Evolutionary conservation across 2,113 vertebrate genomes (phyloP).

Genomic region (Falco punctatus): DNA sequence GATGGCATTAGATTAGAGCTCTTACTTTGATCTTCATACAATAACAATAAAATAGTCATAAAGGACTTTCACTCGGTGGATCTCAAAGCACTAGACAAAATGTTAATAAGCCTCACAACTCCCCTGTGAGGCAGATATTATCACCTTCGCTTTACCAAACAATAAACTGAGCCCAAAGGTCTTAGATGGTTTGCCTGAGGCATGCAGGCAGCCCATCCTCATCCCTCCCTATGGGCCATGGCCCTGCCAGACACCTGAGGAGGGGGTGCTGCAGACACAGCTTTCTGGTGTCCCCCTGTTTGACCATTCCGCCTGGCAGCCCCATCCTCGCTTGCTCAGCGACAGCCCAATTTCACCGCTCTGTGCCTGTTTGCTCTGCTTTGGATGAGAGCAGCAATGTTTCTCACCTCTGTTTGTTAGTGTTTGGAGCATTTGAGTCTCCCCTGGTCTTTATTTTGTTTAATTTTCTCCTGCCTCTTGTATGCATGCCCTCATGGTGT

Average conservation of each 20-base stretch:
- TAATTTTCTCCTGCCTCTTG: not conserved
- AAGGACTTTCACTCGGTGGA: slow-evolving; percentile 48
- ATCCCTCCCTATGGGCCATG: not conserved
- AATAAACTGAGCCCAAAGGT: not conserved
- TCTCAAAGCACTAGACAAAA: slow-evolving; percentile 37
- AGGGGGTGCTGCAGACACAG: accelerated
- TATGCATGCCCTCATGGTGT: not conserved
- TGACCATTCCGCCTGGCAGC: not conserved
- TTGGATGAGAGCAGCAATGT: accelerated
- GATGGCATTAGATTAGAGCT: slow-evolving; percentile 65
- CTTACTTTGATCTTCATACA: slow-evolving; percentile 32
- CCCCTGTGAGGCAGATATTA: slow-evolving; percentile 41
- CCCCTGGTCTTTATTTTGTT: not conserved
- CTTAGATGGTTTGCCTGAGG: not conserved
- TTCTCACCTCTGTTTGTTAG: not conserved
- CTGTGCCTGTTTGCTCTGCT: not conserved
- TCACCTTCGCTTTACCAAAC: not conserved
- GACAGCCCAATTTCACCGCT: accelerated
- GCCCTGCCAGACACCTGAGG: not conserved
- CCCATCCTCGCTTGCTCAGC: accelerated
- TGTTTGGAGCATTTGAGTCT: not conserved
- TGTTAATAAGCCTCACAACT: not conserved
- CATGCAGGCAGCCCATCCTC: not conserved
- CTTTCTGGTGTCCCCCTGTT: not conserved
- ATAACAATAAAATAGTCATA: slow-evolving; percentile 61